These are phyloP conservation scores for Drosophila tanythrix DNA, from an alignment of 2,888 invertebrate species.

Conservation along the genomic window DNA sequence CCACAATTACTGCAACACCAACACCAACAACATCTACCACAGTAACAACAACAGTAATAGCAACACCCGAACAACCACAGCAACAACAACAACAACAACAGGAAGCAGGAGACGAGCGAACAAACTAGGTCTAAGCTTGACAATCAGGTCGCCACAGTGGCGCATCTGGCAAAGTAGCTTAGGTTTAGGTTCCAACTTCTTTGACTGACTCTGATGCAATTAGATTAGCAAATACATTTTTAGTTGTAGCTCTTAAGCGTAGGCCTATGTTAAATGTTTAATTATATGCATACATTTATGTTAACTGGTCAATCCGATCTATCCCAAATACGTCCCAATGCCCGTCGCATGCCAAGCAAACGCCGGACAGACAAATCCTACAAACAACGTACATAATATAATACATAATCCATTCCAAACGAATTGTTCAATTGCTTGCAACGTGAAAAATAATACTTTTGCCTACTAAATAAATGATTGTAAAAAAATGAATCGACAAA, in stretches of 20 bases:
- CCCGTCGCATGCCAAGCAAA: conserved; percentile 46
- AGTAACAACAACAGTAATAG: conserved; percentile 6
- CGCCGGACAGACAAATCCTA: conserved; percentile 21
- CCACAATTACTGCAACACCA: conserved; percentile 37
- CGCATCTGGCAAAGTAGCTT: conserved; percentile 66
- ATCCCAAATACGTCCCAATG: conserved; percentile 28
- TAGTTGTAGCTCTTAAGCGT: conserved; percentile 66
- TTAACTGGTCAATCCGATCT: conserved; percentile 46
- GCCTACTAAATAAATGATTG: conserved; percentile 30
- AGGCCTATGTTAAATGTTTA: conserved; percentile 62
- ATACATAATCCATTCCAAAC: conserved; percentile 20
- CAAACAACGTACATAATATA: background rate
- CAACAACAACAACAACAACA: conserved; percentile 23
- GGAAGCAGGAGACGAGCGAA: conserved; percentile 40
- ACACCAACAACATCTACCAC: conserved; percentile 28
- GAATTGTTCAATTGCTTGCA: conserved; percentile 29
- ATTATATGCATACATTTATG: conserved; percentile 48
- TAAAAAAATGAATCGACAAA: conserved; percentile 49
- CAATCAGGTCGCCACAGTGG: conserved; percentile 51
- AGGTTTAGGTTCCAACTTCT: conserved; percentile 69
- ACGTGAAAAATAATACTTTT: conserved; percentile 1
- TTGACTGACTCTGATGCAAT: conserved; percentile 80
- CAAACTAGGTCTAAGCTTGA: conserved; percentile 71
- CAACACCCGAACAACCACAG: conserved; percentile 14
- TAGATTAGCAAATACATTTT: conserved; percentile 69